phyloP scores from a whole-genome alignment of 2,797 vertebrate genomes.

The Anguilla marmorata region DNA sequence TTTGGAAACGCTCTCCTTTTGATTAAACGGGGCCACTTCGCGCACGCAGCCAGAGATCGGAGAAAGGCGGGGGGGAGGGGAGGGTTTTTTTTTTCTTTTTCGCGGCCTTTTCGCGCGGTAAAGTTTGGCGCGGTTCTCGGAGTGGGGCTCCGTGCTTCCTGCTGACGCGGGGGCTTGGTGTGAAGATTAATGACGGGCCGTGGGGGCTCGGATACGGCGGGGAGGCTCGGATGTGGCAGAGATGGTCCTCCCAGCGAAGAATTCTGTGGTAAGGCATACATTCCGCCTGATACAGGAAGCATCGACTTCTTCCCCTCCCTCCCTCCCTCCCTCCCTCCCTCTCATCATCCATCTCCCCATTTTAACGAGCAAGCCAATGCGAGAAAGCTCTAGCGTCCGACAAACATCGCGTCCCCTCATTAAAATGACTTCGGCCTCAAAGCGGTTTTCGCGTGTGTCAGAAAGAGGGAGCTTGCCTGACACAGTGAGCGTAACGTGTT shows the following conservation, averaged over 20 bases:
- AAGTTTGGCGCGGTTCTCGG: constrained; percentile 36
- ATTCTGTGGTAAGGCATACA: constrained; percentile 45
- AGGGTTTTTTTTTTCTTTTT: constrained; percentile 48
- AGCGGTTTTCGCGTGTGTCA: constrained; percentile 46
- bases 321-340: neutral
- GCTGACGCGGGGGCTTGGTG: constrained; percentile 68
- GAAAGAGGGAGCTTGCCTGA: constrained; percentile 34
- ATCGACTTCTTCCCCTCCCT: constrained; percentile 49
- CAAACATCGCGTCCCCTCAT: constrained; percentile 29
- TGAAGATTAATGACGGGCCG: constrained; percentile 71
- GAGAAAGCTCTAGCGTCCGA: constrained; percentile 26
- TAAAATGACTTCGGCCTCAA: constrained; percentile 22
- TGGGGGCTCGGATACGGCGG: constrained; percentile 61
- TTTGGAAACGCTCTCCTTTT: constrained; percentile 58
- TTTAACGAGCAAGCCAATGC: constrained; percentile 50
- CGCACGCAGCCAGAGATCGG: constrained; percentile 34
- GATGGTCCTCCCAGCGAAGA: constrained; percentile 57
- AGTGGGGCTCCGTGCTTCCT: constrained; percentile 53
- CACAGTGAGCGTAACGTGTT: constrained; percentile 35
- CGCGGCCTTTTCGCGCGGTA: constrained; percentile 32
- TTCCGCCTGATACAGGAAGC: constrained; percentile 50
- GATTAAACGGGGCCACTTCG: constrained; percentile 61
- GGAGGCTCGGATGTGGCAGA: constrained; percentile 54
- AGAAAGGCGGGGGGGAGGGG: constrained; percentile 32
- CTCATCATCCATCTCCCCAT: constrained; percentile 40